Percentiles rank a stretch among this genome's conserved stretches.
Conservation (phyloP, 2,797 vertebrate species). For the Acanthurus tractus region DNA sequence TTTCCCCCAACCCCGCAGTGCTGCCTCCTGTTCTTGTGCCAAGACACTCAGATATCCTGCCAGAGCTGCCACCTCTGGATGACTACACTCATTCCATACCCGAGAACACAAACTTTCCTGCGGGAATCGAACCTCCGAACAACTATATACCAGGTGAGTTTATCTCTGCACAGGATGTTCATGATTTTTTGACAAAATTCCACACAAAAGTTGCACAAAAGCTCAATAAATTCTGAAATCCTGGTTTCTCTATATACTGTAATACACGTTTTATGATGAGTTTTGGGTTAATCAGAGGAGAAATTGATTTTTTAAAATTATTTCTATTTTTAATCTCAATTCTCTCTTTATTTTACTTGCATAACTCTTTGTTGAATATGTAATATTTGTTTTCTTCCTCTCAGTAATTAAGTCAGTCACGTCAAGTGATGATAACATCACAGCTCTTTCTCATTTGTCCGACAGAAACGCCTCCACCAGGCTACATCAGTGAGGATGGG, state of each 20-base stretch:
- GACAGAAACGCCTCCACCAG: conserved; percentile 96
- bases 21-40: conserved; percentile 96
- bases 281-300: background rate
- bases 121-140: conserved; percentile 96
- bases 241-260: no score
- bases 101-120: conserved; percentile 98
- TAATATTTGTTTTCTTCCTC: background rate
- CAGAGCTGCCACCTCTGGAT: conserved; percentile 94
- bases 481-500: conserved; percentile 99
- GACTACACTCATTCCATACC: conserved; percentile 98
- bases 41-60: conserved; percentile 94
- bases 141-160: conserved; percentile 97
- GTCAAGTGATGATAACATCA: background rate
- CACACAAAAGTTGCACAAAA: no score
- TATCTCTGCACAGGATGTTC: conserved; percentile 1
- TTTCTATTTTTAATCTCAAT: background rate
- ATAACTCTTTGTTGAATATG: background rate
- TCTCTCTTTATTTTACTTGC: background rate
- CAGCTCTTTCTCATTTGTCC: conserved; percentile 44
- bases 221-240: no score
- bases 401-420: background rate
- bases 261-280: background rate
- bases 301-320: background rate
- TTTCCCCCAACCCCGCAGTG: conserved; percentile 81
- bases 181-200: background rate